A percentile compares a stretch with the other conserved stretches of the same genome.
Evolutionary conservation across 2,888 invertebrate genomes (phyloP).

Genomic region (Drosophila stalkeri): DNA sequence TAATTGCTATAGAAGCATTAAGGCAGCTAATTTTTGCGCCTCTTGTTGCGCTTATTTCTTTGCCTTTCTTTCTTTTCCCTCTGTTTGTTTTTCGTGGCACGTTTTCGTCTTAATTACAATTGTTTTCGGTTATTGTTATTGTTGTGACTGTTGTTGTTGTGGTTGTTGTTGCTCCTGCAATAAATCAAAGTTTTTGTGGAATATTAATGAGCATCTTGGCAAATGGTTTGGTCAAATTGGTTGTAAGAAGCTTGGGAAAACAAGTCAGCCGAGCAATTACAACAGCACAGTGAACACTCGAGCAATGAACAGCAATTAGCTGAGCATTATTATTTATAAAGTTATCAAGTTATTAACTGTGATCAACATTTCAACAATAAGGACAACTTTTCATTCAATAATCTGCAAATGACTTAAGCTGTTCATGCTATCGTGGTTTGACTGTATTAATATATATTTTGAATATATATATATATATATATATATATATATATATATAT

Average conservation of each 20-base stretch:
- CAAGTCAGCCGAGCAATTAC: not conserved
- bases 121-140: slow-evolving; percentile 27
- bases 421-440: not conserved
- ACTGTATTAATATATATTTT: not conserved
- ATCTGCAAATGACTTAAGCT: not conserved
- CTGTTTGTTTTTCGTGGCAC: slow-evolving; percentile 48
- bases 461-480: not conserved
- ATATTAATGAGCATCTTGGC: slow-evolving; percentile 48
- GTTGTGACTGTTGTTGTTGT: slow-evolving; percentile 25
- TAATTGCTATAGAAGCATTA: slow-evolving; percentile 65
- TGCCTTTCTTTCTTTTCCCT: slow-evolving; percentile 12
- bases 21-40: slow-evolving; percentile 47
- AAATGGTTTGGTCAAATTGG: slow-evolving; percentile 43
- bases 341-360: not conserved
- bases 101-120: slow-evolving; percentile 57
- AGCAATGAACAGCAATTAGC: slow-evolving; percentile 3
- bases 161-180: slow-evolving; percentile 55
- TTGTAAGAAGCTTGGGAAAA: slow-evolving; percentile 47
- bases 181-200: slow-evolving; percentile 66
- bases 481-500: not conserved
- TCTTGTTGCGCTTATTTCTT: slow-evolving; percentile 48
- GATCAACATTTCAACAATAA: not conserved
- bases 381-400: not conserved
- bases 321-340: not conserved
- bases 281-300: not conserved